Conservation (phyloP, 2,797 vertebrate species). For the Hybognathus amarus region DNA sequence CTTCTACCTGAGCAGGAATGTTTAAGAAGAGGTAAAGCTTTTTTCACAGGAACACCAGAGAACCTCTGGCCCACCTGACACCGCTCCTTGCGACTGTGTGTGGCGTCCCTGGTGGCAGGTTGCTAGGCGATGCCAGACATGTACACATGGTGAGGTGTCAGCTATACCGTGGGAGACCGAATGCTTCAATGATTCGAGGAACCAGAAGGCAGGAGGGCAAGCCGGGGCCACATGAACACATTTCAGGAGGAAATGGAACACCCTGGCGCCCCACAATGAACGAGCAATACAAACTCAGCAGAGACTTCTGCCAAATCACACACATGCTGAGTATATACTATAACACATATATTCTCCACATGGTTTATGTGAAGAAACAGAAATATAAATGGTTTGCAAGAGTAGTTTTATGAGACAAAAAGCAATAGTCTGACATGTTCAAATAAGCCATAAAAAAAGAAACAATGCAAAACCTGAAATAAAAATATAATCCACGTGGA, state of each 20-base stretch:
- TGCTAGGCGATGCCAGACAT: constrained; percentile 49
- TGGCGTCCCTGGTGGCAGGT: constrained; percentile 46
- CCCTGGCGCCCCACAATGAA: not conserved
- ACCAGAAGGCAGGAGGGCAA: constrained; percentile 14
- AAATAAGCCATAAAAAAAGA: not conserved
- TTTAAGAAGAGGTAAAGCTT: constrained; percentile 22
- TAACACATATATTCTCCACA: not conserved
- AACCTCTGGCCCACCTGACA: constrained; percentile 34
- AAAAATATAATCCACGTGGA: not conserved
- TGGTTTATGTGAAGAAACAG: not conserved
- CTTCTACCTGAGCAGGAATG: not conserved
- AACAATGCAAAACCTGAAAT: not conserved
- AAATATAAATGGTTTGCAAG: not conserved
- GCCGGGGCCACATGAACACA: not conserved
- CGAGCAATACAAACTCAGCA: not conserved
- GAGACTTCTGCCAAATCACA: constrained; percentile 3
- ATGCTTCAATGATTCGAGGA: constrained; percentile 49
- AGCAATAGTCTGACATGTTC: not conserved
- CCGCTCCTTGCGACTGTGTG: constrained; percentile 8
- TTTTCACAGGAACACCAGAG: constrained; percentile 41
- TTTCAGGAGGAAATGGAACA: constrained; percentile 21
- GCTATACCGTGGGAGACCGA: constrained; percentile 62
- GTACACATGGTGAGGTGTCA: constrained; percentile 54
- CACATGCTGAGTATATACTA: not conserved
- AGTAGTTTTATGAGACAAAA: constrained; percentile 23